A percentile compares a stretch with the other conserved stretches of the same genome.
Conservation (phyloP, 2,113 vertebrate species). For the Forbesichthys agassizii region DNA sequence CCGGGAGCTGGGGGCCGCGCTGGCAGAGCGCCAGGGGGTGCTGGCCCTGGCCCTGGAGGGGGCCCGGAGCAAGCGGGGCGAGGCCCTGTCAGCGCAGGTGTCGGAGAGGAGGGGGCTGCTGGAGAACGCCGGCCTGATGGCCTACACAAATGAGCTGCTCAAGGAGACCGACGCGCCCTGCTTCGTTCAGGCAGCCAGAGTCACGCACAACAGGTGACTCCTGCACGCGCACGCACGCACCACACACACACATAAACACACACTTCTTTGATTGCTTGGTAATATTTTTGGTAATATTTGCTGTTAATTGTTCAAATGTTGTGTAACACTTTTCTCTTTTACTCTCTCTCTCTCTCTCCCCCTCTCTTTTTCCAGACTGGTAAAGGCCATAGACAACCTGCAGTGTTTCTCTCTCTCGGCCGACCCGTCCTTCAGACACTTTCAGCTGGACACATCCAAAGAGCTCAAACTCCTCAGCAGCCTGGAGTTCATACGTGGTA, state of each 20-base stretch:
- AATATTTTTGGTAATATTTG: not conserved
- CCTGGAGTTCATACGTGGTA: slow-evolving; percentile 89
- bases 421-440: slow-evolving; percentile 86
- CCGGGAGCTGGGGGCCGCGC: slow-evolving; percentile 80
- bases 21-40: slow-evolving; percentile 84
- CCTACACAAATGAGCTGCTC: slow-evolving; percentile 92
- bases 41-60: slow-evolving; percentile 85
- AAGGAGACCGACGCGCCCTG: slow-evolving; percentile 93
- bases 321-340: not conserved
- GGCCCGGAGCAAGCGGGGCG: slow-evolving; percentile 78
- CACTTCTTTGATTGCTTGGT: not conserved
- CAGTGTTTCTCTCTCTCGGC: slow-evolving; percentile 86
- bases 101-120: slow-evolving; percentile 86
- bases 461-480: slow-evolving; percentile 85
- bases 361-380: slow-evolving; percentile 74
- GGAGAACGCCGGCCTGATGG: slow-evolving; percentile 89
- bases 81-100: slow-evolving; percentile 82
- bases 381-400: slow-evolving; percentile 87
- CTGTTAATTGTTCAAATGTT: not conserved
- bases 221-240: too few species aligned
- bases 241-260: not conserved
- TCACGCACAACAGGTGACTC: slow-evolving; percentile 87
- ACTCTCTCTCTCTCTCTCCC: not conserved
- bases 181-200: slow-evolving; percentile 92
- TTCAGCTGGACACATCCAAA: slow-evolving; percentile 86